Evolutionary conservation across 2,113 vertebrate species (phyloP), one percentile per base, ranked within the genome.

Genomic region (Physeter macrocephalus): DNA sequence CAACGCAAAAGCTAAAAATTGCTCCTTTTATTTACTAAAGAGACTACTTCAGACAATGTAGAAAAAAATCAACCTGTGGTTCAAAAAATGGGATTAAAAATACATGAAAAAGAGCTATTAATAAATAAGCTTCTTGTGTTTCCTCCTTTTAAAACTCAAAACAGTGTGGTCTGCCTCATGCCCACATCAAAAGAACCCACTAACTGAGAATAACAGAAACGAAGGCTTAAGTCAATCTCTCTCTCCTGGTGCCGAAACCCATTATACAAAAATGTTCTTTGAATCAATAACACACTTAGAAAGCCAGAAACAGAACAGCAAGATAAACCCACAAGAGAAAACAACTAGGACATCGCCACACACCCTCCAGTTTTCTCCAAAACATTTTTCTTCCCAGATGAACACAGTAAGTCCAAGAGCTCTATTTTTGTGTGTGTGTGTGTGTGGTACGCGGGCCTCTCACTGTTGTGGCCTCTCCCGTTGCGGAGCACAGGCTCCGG

Each of bases 281-380:
- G 96, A 97, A 95, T 80, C 88, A 97, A 86, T 64, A 94, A 91
- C 96, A 98, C 96, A 69, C 75, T 95, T 9, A 3, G 82, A 94
- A 95, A 95, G 95, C 10, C 89, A 95, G 71, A 97, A 98, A 94
- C 88, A 97, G 97, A 97, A 88, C 39, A 94, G 41, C 90, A 96
- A 97, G 82, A 90, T 54, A 95, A 97, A 97, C 82, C 82, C 89
- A 93, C 62, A 88, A 93, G 94, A 90, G 94, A 80, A 98, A 97
- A 94, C 88, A 98, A 86, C 34, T 92, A 66, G 66, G 95, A 39
- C 64, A 74, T 13, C 0, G 2, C 0, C 82, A 59, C 62, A n/a
- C 59, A 54, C 57, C 27, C 57, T 94, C 80, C 52, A 90, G 62
- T 78, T 71, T 90, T 88, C 87, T 96, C 83, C 90, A 85, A 95